Evolutionary conservation across 2,113 vertebrate genomes (phyloP), one percentile per base, ranked within the genome.

Genomic region (Microcebus jonahi): DNA sequence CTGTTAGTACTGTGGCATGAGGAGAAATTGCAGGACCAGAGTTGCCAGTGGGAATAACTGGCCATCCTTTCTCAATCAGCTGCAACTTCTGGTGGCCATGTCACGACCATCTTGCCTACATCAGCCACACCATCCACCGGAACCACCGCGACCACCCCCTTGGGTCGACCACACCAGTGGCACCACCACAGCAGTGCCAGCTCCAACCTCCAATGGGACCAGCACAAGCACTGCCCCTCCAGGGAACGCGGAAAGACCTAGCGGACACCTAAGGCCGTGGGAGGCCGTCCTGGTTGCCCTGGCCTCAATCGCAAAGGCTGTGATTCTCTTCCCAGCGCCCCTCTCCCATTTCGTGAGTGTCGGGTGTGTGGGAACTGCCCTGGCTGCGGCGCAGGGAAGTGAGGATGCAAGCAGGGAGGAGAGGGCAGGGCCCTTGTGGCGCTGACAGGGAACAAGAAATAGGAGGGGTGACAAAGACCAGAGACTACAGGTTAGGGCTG

Each of bases 61-160:
- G 45, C 18, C 81, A 82, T 75, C 25, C 25, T 95, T 65, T 77
- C 21, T 42, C 75, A 77, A 61, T 48, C 57, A 70, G 67, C 53
- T 55, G 13, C 85, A 65, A 53, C 63, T 14, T 85, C 79, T 12
- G 57, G n/a, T 36, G 48, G 20, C 23, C 31, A 29, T 18, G 39
- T 20, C 18, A 34, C 0, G 15, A 5, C 31, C 39, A 8, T 13
- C 21, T 0, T 6, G 0, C 14, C 53, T 13, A 13, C 1, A 11
- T 11, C n/a, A 25, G 2, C 27, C 36, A 1, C n/a, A n/a, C 0
- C 14, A 18, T 70, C 89, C 71, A 79, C 31, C n/a, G 27, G 57
- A 53, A 65, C 6, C 63, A n/a, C 21, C 29, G 34, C 12, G 2
- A 55, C 34, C 6, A 39, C 2, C 55, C 2, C 2, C 12, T 27